A percentile compares a stretch with the other conserved stretches of the same genome.
Conservation (phyloP, 2,797 vertebrate species). For the Lepilemur ruficaudatus region DNA sequence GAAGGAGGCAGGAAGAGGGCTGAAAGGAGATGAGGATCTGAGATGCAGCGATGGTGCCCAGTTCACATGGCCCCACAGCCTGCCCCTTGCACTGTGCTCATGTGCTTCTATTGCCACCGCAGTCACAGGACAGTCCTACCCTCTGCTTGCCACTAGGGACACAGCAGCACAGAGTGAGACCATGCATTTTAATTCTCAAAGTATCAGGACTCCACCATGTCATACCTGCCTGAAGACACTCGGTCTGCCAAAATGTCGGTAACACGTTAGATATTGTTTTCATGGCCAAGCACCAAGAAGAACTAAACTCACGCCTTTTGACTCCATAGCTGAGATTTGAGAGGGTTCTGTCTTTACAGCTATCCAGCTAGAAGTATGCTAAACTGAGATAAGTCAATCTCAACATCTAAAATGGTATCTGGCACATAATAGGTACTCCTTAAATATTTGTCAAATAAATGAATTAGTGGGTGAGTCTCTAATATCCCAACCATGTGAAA, state of each 20-base stretch:
- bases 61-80: fast-evolving
- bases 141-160: background rate
- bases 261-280: background rate
- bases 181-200: background rate
- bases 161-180: background rate
- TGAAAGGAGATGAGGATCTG: background rate
- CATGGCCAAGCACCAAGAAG: background rate
- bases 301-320: background rate
- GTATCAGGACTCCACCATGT: background rate
- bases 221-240: background rate
- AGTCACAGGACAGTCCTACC: background rate
- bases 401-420: background rate
- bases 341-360: background rate
- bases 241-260: background rate
- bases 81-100: background rate
- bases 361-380: background rate
- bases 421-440: background rate
- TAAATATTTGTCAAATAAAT: background rate
- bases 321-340: background rate
- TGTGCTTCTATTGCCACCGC: background rate
- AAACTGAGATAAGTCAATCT: background rate
- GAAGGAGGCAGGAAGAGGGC: too few relatives aligned
- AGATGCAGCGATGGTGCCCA: background rate
- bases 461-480: background rate
- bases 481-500: background rate